Evolutionary conservation across 2,113 vertebrate species (phyloP), one percentile per base, ranked within the genome.

Genomic region (Poeciliopsis turrubarensis): DNA sequence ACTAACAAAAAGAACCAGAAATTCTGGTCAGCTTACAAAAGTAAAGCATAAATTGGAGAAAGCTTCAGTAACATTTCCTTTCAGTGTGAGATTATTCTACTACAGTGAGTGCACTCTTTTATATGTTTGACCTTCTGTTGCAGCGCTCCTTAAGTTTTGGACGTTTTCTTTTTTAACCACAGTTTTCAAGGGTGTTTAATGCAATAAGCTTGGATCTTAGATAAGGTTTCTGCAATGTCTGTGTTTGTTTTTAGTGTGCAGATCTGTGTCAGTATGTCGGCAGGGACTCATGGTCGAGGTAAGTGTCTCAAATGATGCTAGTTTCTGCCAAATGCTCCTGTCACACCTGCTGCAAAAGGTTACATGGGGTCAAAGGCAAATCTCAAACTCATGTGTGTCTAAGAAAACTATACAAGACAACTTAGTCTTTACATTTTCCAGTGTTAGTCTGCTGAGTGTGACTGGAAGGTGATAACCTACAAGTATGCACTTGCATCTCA

Each of bases 361-460:
- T 51, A 26, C 61, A 22, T 54, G 19, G 5, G 31, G 0, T 31
- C 51, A 67, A 32, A 78, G 26, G 4, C 30, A 39, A 39, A 63
- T 4, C 0, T 26, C 26, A 73, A 71, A 61, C 29, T 19, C 15
- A 39, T 14, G 32, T 10, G 47, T 41, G 32, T 19, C 34, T 57
- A 54, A 51, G 31, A 65, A 47, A 73, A 32, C 37, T n/a, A 26
- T 19, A 54, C 22, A 67, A 22, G 54, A 64, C 14, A 3, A 26
- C 66, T 82, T 61, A 60, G 22, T n/a, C 66, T 30, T 54, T 17
- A 11, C 63, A 70, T 51, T 17, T 78, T 76, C n/a, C 39, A 54
- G 51, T 32, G 60, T 39, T 60, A 4, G 60, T 91, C 91, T 91
- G 91, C 88, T 90, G 90, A 71, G 60, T 73, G 86, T 72, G 77